Percentiles rank a stretch among this genome's conserved stretches.
Conservation (phyloP, 1,140 invertebrate genomes). For the Diprion similis region DNA sequence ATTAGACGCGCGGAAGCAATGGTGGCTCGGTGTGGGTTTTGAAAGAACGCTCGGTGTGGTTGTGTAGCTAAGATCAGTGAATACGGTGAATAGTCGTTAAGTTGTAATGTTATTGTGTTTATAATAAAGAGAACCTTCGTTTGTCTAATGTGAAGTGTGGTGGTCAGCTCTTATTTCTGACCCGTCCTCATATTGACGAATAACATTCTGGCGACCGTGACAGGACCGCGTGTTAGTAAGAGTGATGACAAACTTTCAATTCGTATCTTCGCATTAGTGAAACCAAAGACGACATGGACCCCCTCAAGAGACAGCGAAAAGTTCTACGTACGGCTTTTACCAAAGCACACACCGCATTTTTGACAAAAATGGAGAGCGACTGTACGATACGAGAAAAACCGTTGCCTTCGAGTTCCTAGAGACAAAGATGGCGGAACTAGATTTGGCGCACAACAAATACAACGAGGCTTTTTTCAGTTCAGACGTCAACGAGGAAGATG, state of each 20-base stretch:
- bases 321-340: background rate
- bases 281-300: background rate
- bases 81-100: too few species aligned
- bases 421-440: conserved; percentile 24
- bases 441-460: conserved; percentile 21
- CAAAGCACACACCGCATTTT: background rate
- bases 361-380: background rate
- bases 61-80: too few species aligned
- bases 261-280: background rate
- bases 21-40: too few species aligned
- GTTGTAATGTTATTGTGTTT: too few species aligned
- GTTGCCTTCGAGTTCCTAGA: conserved; percentile 26
- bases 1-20: too few species aligned
- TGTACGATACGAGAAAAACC: background rate
- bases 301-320: background rate
- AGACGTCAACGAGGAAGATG: conserved; percentile 3
- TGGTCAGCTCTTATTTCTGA: too few species aligned
- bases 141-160: too few species aligned
- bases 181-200: too few species aligned
- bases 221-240: background rate
- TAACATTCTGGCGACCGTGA: background rate
- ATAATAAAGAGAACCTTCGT: too few species aligned
- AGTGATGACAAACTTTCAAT: background rate
- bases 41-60: too few species aligned
- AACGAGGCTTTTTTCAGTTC: conserved; percentile 9